Conservation (phyloP, 2,113 vertebrate genomes). For the Plecturocebus donacophilus region DNA sequence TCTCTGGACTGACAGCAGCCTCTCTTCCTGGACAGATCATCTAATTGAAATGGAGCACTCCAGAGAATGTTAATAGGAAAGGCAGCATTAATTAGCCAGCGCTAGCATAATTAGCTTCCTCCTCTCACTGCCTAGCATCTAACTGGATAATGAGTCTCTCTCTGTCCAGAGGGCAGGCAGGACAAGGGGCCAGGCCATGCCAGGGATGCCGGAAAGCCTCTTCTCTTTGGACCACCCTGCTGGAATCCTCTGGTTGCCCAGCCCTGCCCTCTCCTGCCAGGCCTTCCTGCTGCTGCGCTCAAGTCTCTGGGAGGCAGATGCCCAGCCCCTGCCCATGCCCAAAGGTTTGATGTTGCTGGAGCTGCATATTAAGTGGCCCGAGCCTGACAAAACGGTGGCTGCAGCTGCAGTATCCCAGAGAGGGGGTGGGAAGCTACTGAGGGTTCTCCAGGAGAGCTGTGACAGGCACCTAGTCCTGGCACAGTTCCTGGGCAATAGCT, state of each 20-base stretch:
- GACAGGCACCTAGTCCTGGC: constrained; percentile 11
- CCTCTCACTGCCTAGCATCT: constrained; percentile 76
- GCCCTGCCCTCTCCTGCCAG: constrained; percentile 34
- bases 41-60: constrained; percentile 83
- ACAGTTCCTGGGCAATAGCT: not conserved
- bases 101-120: constrained; percentile 82
- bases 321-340: constrained; percentile 46
- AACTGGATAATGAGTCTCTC: constrained; percentile 77
- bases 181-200: constrained; percentile 36
- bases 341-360: constrained; percentile 28
- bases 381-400: constrained; percentile 46
- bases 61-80: constrained; percentile 81
- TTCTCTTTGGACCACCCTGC: constrained; percentile 16
- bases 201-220: not conserved
- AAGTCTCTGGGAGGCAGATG: constrained; percentile 52
- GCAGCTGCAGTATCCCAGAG: constrained; percentile 38
- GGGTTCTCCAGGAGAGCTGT: not conserved
- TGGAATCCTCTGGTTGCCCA: constrained; percentile 10
- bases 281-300: constrained; percentile 1
- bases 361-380: constrained; percentile 65
- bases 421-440: not conserved
- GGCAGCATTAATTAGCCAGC: constrained; percentile 83
- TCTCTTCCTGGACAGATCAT: constrained; percentile 75
- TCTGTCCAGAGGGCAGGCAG: constrained; percentile 54
- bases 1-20: constrained; percentile 54